Evolutionary conservation across 2,888 invertebrate species (phyloP).

Genomic region (Drosophila kanekoi): DNA sequence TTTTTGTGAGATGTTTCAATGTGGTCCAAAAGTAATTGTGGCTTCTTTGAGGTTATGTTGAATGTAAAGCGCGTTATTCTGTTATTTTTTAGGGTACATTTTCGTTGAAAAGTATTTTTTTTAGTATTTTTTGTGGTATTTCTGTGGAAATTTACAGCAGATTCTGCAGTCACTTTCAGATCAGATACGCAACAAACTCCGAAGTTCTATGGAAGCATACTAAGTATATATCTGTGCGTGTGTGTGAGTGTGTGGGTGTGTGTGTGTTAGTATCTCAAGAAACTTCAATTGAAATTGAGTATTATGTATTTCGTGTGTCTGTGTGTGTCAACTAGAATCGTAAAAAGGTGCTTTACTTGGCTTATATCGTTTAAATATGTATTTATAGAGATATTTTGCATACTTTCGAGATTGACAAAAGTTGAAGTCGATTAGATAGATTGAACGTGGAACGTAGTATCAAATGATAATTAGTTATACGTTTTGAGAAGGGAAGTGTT

Average conservation of each 20-base stretch:
- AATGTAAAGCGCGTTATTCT: conserved; percentile 31
- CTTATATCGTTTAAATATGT: conserved; percentile 10
- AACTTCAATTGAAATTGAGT: conserved; percentile 31
- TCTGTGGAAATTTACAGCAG: conserved; percentile 9
- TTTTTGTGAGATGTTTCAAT: conserved; percentile 55
- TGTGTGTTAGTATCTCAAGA: conserved; percentile 19
- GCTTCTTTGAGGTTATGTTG: conserved; percentile 20
- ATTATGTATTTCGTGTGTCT: conserved; percentile 10
- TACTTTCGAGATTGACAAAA: conserved; percentile 62
- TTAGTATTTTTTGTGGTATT: not conserved
- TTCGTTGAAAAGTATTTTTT: too few relatives aligned
- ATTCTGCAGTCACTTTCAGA: not conserved
- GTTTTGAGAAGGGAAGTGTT: conserved; percentile 58
- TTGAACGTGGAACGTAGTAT: conserved; percentile 48
- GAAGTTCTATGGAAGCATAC: conserved; percentile 27
- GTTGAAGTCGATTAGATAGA: conserved; percentile 69
- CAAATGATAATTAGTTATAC: conserved; percentile 33
- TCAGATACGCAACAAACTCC: conserved; percentile 8
- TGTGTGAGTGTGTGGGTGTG: conserved; percentile 8
- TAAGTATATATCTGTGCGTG: not conserved
- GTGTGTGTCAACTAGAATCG: conserved; percentile 30
- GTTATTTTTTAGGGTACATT: too few relatives aligned
- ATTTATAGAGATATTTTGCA: conserved; percentile 5
- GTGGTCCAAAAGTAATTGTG: conserved; percentile 64
- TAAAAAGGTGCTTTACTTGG: conserved; percentile 27